Base-by-base conservation (phyloP, 1,140 invertebrate genomes). In the Aphelenchoides avenae region DNA sequence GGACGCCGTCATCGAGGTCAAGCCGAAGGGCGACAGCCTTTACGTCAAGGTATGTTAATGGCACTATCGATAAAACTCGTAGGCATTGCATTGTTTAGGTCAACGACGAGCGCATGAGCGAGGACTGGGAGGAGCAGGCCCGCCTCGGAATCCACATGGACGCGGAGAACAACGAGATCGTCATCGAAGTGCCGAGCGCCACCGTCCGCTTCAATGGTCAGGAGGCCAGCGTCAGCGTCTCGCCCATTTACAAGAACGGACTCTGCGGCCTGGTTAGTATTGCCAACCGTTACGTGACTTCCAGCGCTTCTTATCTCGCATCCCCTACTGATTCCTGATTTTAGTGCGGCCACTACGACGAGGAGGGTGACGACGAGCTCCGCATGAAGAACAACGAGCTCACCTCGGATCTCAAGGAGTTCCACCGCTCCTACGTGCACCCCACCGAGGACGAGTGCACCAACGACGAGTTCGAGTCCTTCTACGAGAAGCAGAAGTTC, bases 191-290 rank as follows among this genome's bases (percentile, higher is more conserved):
- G 7, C 24, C 53, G 7, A 22, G 36, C 29, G 53, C 64, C 15
- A 30, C 39, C 0, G 61, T 63, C 26, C 41, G 43, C 18, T 64
- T 63, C 24, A 49, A 63, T 37, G 51, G 60, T 11, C 33, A 54
- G 18, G 43, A 62, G 7, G 61, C 50, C 22, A 37, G 46, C 18
- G 29, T 63, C 24, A 64, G 57, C 30, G 6, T 63, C 11, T 53
- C 60, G 11, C 20, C 26, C 3, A 27, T 15, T 18, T 63, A 63
- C 39, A 54, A 58, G 26, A 46, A 63, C 31, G 56, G 36, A 7
- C 61, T 63, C 30, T 63, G 61, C 34, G 61, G 61, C 3, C 61
- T 63, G 22, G n/a, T n/a, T n/a, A n/a, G n/a, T n/a, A n/a, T n/a
- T n/a, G n/a, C n/a, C n/a, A n/a, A n/a, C n/a, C n/a, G n/a, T n/a